These are phyloP conservation scores for Brachyptera risi DNA, from an alignment of 2,888 invertebrate species.

Conservation along the genomic window DNA sequence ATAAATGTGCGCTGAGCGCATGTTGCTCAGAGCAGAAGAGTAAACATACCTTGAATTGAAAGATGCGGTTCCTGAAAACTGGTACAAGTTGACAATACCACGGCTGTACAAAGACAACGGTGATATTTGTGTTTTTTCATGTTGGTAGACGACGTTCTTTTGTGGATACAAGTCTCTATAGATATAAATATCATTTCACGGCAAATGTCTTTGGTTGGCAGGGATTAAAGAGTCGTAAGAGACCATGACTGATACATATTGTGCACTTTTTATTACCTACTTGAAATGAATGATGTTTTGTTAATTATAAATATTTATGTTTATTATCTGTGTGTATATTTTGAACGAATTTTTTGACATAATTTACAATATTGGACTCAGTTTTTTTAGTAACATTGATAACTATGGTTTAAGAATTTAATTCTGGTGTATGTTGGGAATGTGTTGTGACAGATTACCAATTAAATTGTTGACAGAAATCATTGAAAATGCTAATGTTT, in stretches of 20 bases:
- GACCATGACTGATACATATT: conserved; percentile 30
- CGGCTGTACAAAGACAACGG: no score
- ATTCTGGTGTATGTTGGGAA: conserved; percentile 32
- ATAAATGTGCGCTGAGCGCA: no score
- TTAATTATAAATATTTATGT: conserved; percentile 9
- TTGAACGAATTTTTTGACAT: conserved; percentile 9
- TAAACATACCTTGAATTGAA: no score
- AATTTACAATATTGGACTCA: background rate
- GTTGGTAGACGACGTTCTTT: no score
- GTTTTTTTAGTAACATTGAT: background rate
- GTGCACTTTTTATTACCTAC: no score
- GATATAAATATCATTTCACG: no score
- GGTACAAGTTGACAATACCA: no score
- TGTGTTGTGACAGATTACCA: conserved; percentile 32
- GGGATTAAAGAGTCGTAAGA: conserved; percentile 29
- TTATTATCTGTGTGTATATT: conserved; percentile 12
- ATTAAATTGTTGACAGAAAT: conserved; percentile 31
- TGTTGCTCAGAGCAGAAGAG: no score
- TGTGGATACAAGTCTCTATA: no score
- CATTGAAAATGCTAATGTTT: no score
- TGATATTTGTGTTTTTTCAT: no score
- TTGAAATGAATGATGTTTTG: background rate
- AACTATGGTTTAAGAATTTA: conserved; percentile 14
- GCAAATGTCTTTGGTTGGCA: conserved; percentile 26
- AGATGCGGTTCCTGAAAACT: no score